Evolutionary conservation across 2,888 invertebrate genomes (phyloP).

Genomic region (Drosophila quinaria): DNA sequence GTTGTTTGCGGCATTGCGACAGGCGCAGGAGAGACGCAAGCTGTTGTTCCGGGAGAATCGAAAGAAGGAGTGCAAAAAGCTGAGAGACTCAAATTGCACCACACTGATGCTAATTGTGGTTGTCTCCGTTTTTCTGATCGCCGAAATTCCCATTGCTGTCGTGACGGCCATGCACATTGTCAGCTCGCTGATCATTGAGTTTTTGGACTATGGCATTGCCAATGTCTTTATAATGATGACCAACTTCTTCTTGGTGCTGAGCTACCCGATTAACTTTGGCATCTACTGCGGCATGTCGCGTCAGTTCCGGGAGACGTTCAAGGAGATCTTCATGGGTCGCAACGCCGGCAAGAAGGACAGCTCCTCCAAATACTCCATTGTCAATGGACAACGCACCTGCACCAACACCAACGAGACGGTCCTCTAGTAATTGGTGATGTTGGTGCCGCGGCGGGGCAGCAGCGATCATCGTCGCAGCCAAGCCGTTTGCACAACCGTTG

Average conservation of each 20-base stretch:
- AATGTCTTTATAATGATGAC: slow-evolving; percentile 92
- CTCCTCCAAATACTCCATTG: slow-evolving; percentile 92
- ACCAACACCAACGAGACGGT: slow-evolving; percentile 95
- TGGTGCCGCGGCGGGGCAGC: slow-evolving; percentile 79
- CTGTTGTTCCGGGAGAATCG: slow-evolving; percentile 92
- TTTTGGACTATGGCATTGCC: slow-evolving; percentile 92
- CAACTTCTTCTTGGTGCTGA: slow-evolving; percentile 96
- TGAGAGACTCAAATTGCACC: slow-evolving; percentile 92
- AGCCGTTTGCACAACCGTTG: slow-evolving; percentile 54
- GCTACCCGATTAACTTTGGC: slow-evolving; percentile 97
- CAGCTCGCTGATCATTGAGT: slow-evolving; percentile 90
- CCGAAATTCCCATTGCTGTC: slow-evolving; percentile 94
- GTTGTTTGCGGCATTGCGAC: slow-evolving; percentile 93
- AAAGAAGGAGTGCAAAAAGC: slow-evolving; percentile 92
- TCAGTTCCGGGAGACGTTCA: slow-evolving; percentile 97
- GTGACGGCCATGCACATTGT: slow-evolving; percentile 94
- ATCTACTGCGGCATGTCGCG: slow-evolving; percentile 98
- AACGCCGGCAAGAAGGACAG: slow-evolving; percentile 88
- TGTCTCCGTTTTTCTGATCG: slow-evolving; percentile 93
- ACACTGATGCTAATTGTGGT: slow-evolving; percentile 95
- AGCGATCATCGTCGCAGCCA: slow-evolving; percentile 71
- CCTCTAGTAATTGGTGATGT: slow-evolving; percentile 84
- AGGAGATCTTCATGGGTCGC: slow-evolving; percentile 89
- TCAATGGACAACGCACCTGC: slow-evolving; percentile 93
- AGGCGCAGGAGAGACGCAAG: slow-evolving; percentile 92